Evolutionary conservation across 2,888 invertebrate species (phyloP).

Genomic region (Nomada hirtipes): DNA sequence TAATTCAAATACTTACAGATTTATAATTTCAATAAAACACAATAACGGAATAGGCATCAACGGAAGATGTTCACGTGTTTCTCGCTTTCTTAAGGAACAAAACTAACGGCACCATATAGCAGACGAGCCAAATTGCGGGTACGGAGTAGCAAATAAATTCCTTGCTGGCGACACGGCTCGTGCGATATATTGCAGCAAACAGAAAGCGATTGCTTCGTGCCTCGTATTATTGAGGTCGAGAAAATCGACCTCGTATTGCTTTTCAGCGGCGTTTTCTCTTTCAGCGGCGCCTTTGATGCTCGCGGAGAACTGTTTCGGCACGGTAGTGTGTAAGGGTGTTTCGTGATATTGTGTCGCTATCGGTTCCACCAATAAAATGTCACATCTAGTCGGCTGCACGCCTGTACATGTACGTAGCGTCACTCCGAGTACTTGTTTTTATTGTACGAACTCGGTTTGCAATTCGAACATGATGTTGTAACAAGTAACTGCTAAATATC

Average conservation of each 20-base stretch:
- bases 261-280: conserved; percentile 32
- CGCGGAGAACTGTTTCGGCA: conserved; percentile 51
- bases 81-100: conserved; percentile 3
- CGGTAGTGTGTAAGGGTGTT: conserved; percentile 45
- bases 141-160: conserved; percentile 25
- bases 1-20: too few species aligned
- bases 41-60: not conserved
- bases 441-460: conserved; percentile 21
- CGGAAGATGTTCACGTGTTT: not conserved
- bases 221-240: conserved; percentile 57
- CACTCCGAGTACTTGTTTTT: conserved; percentile 7
- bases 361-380: conserved; percentile 45
- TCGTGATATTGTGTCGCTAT: conserved; percentile 52
- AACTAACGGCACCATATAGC: conserved; percentile 3
- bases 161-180: conserved; percentile 20
- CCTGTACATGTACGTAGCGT: conserved; percentile 10
- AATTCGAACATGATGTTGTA: not conserved
- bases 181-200: conserved; percentile 23
- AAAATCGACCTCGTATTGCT: conserved; percentile 60
- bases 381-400: conserved; percentile 9
- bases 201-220: conserved; percentile 52
- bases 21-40: not conserved
- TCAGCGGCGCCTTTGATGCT: conserved; percentile 54
- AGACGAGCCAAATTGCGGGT: conserved; percentile 3
- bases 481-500: not conserved